Evolutionary conservation across 2,113 vertebrate genomes (phyloP), one percentile per base, ranked within the genome.

Genomic region (Empidonax traillii): DNA sequence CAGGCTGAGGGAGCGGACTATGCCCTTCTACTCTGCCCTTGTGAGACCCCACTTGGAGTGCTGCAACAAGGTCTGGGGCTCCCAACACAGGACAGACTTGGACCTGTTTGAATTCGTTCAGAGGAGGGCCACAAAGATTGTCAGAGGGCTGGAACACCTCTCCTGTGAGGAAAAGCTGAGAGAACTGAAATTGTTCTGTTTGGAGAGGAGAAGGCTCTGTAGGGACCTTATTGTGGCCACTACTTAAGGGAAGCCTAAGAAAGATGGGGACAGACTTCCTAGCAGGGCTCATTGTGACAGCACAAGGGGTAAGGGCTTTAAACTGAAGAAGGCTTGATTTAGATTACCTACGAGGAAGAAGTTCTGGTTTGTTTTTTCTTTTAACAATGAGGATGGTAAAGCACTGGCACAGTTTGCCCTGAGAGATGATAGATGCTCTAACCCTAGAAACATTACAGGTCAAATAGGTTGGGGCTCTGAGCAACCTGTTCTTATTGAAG

Each of bases 41-140:
- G 1, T 59, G 44, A 37, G 27, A 59, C 2, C 37, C 3, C 31
- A 28, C 9, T 4, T 4, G 8, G 6, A n/a, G 11, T 7, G 3
- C 28, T 68, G n/a, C n/a, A 39, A 1, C 10, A 37, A 52, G 4
- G 0, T n/a, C 33, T 75, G 62, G 33, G 39, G 20, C 7, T 7
- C 53, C 24, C 53, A 47, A 0, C 7, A 41, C 24, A 52, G 23
- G 18, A 59, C 44, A 59, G 22, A 51, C n/a, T 37, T 22, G 19
- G 19, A 33, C 3, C 17, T 33, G 2, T 76, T 69, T 27, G 30
- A 35, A 13, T 49, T 14, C 47, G 14, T 35, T 9, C 41, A 55
- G 61, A 83, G 39, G 47, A 62, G 17, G 53, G 14, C 21, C 21
- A 11, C 10, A 17, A 61, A 68, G 17, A 47, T 61, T 68, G 22